Evolutionary conservation across 2,888 invertebrate genomes (phyloP), one percentile per base, ranked within the genome.

Genomic region (Erebia aethiops): DNA sequence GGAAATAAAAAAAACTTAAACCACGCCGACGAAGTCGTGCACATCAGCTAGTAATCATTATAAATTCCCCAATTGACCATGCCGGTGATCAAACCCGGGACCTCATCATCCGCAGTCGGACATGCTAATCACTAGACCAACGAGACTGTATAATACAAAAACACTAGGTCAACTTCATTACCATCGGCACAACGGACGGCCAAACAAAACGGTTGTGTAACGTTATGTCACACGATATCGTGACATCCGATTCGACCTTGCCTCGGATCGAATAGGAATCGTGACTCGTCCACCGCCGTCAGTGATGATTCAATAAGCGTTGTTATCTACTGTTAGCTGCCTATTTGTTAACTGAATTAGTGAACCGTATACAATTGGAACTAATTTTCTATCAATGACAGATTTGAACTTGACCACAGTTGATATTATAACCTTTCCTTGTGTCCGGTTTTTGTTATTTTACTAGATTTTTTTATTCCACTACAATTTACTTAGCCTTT

Each of bases 181-280:
- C 14, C 75, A 74, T 70, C 75, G 70, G 75, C 61, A 56, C 43
- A 56, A 63, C 11, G 66, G 75, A 65, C 73, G 74, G 69, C 69
- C 71, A 69, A 71, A 72, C 66, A 70, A 68, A 73, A 72, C 66
- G 54, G 49, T 69, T 69, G 18, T n/a, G 41, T 51, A 67, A 69
- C 67, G 71, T 78, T 77, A 78, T 74, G 71, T 78, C 77, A 78
- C 77, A 71, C 69, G 67, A 64, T 46, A 69, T 74, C 78, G 78
- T 78, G 77, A 77, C 76, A 75, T 73, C 72, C 70, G 74, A 73
- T 66, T 62, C 71, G 76, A 74, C 76, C 80, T 81, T 80, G 78
- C 73, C 77, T 76, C 72, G 74, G 73, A 77, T 75, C 77, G 67
- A 77, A 75, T 76, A 73, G 76, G 41, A 75, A 69, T 79, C 79